These are phyloP conservation scores for Astreopora myriophthalma DNA, from an alignment of 64 coral and sea anemone species.

Conservation along the genomic window DNA sequence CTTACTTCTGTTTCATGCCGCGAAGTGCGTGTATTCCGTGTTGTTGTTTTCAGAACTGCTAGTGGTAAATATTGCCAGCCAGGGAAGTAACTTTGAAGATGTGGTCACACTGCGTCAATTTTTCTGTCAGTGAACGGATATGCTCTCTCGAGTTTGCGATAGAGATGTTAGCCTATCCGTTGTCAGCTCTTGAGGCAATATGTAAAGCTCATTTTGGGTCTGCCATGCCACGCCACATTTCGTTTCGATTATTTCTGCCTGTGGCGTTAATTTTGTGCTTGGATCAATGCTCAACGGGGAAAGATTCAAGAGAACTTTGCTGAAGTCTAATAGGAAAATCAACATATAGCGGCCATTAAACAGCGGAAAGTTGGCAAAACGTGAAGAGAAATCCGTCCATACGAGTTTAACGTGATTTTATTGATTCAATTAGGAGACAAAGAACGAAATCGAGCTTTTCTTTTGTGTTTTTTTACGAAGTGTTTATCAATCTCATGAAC, in stretches of 20 bases:
- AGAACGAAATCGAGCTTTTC: background rate
- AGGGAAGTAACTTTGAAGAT: background rate
- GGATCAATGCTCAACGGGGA: background rate
- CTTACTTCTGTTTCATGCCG: background rate
- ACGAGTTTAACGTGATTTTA: background rate
- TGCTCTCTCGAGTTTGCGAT: background rate
- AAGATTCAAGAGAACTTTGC: background rate
- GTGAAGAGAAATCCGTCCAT: background rate
- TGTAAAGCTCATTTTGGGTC: background rate
- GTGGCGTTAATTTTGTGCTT: background rate
- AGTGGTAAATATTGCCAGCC: background rate
- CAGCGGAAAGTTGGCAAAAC: background rate
- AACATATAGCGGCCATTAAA: background rate
- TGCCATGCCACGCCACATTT: background rate
- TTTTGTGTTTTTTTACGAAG: background rate
- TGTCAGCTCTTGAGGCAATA: background rate
- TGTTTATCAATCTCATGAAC: background rate
- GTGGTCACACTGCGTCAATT: background rate
- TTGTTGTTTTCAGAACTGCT: background rate
- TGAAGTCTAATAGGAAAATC: background rate
- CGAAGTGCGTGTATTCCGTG: background rate
- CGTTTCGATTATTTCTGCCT: background rate
- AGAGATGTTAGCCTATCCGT: background rate
- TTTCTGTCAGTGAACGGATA: background rate
- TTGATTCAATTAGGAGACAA: background rate